Conservation (phyloP, 1,140 invertebrate species). For the Harpegnathos saltator region DNA sequence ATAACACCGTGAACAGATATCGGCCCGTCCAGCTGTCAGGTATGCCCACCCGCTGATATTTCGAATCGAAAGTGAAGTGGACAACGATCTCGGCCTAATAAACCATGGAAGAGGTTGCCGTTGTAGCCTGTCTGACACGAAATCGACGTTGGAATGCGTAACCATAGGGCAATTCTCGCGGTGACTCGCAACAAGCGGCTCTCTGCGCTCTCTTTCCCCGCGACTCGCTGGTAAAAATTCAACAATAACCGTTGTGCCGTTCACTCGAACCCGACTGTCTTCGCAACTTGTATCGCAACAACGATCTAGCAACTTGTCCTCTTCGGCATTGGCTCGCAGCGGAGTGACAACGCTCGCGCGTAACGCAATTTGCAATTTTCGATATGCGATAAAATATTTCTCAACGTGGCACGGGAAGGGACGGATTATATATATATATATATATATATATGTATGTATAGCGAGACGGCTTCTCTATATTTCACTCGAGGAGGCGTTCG, state of each 20-base stretch:
- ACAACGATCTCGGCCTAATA: constrained; percentile 60
- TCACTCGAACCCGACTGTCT: neutral
- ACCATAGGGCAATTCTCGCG: constrained; percentile 11
- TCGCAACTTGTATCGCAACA: neutral
- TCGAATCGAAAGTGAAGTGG: constrained; percentile 71
- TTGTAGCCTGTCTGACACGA: constrained; percentile 8
- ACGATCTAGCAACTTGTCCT: neutral
- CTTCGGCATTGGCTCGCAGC: no score
- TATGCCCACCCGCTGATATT: constrained; percentile 75
- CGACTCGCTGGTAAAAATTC: constrained; percentile 17
- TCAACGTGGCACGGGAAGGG: neutral
- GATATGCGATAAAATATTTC: neutral
- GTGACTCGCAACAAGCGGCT: neutral
- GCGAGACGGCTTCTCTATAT: neutral
- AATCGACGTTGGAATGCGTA: constrained; percentile 43
- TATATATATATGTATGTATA: no score
- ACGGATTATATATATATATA: no score
- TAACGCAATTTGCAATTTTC: neutral
- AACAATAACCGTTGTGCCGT: constrained; percentile 7
- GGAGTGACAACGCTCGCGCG: no score
- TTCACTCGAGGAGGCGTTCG: neutral
- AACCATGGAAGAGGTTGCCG: constrained; percentile 42
- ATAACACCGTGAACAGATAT: constrained; percentile 74
- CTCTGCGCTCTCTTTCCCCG: neutral
- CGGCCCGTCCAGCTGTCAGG: constrained; percentile 69